These are phyloP conservation scores for Sisyra terminalis DNA, from an alignment of 2,888 invertebrate species.

Conservation along the genomic window DNA sequence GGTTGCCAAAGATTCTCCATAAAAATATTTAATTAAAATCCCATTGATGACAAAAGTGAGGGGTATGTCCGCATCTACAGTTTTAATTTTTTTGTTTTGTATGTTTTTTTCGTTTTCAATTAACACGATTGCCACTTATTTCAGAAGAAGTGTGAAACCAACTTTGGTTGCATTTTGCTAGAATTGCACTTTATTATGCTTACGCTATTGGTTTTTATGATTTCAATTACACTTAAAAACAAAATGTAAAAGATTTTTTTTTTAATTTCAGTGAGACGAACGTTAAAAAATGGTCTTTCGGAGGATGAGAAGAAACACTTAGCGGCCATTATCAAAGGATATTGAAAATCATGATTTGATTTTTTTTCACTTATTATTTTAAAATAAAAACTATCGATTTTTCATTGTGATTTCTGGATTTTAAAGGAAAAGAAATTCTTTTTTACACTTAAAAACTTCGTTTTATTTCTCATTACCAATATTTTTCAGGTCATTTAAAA, in stretches of 20 bases:
- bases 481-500: too few relatives aligned
- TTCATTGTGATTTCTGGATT: too few relatives aligned
- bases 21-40: constrained; percentile 12
- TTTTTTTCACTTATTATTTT: constrained; percentile 1
- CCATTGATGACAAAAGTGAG: too few relatives aligned
- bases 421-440: too few relatives aligned
- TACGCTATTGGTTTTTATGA: not conserved
- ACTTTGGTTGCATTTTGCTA: not conserved
- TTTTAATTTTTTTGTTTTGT: constrained; percentile 12
- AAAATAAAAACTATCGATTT: constrained; percentile 2
- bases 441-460: too few relatives aligned
- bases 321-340: constrained; percentile 56
- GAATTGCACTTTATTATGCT: constrained; percentile 7
- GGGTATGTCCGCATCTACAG: not conserved
- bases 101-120: constrained; percentile 14
- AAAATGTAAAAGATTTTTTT: constrained; percentile 6
- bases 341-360: constrained; percentile 26
- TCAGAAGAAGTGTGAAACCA: not conserved
- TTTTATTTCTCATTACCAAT: too few relatives aligned
- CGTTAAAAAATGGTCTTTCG: constrained; percentile 62
- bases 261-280: constrained; percentile 53
- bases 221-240: constrained; percentile 2
- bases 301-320: constrained; percentile 68
- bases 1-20: constrained; percentile 37
- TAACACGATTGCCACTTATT: constrained; percentile 3